phyloP scores from a whole-genome alignment of 2,113 vertebrate genomes.

The Corythaeola cristata region DNA sequence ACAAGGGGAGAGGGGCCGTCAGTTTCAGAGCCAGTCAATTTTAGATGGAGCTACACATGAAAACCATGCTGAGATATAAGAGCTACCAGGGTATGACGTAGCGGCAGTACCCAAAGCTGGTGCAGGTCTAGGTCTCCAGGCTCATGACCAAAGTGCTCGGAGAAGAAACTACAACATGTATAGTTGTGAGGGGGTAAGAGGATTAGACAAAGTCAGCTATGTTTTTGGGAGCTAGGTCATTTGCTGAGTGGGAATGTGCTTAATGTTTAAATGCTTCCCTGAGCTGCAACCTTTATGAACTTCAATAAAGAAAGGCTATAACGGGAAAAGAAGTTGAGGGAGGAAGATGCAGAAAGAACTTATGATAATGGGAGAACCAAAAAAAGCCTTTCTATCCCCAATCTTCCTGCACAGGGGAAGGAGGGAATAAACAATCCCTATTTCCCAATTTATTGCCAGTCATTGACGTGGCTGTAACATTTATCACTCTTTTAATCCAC shows the following conservation, averaged over 20 bases:
- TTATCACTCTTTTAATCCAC: neutral
- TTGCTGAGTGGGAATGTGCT: neutral
- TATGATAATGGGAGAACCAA: neutral
- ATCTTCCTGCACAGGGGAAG: neutral
- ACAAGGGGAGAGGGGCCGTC: fast-evolving
- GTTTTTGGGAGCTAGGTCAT: neutral
- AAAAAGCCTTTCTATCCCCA: neutral
- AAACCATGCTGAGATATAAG: neutral
- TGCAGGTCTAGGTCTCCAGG: neutral
- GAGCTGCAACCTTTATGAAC: neutral
- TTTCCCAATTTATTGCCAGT: neutral
- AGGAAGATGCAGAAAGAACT: neutral
- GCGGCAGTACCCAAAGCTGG: neutral
- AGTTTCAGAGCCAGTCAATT: neutral
- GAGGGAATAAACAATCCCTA: neutral
- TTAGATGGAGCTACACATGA: neutral
- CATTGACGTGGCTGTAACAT: neutral
- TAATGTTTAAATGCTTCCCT: neutral
- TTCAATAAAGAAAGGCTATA: neutral
- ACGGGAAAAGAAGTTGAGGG: neutral
- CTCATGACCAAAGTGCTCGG: neutral
- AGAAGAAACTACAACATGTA: neutral
- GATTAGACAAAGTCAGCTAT: neutral
- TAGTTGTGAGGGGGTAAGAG: neutral
- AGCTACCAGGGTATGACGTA: neutral